Base-by-base conservation (phyloP, 2,113 vertebrate species). In the Ceratotherium simum region DNA sequence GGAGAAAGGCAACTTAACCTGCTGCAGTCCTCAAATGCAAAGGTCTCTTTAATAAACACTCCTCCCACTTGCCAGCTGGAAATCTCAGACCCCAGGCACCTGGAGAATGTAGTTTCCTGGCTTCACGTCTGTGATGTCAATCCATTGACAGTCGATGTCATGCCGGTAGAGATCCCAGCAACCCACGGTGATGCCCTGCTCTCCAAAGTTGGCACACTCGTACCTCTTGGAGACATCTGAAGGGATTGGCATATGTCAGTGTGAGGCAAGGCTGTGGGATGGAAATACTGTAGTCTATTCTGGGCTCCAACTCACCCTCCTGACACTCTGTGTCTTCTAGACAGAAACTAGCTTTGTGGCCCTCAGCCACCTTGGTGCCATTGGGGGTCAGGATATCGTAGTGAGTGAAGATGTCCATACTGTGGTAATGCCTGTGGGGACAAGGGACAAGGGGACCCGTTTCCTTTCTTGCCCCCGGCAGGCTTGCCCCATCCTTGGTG, bases 261-360 rank as follows among this genome's bases (percentile, higher is more conserved):
- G 0, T 3, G 64, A 96, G 90, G 87, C 54, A 33, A 33, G 83
- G 21, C 60, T 72, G 46, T n/a, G 86, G 20, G 39, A 8, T 12
- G 67, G 72, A 42, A 73, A 13, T 33, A 60, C 2, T 5, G 17
- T 18, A 21, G 46, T 51, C 94, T 54, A 46, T 69, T 86, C 42
- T 5, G 39, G 64, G 58, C 69, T 84, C 60, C 95, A 48, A 0
- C 99, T 98, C 98, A 99, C 99, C 99, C 93, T 99, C 99, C 14
- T 99, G 98, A 48, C 99, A 99, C 29, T 99, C 99, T 0, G 99
- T 99, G 98, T 99, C 99, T 98, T 99, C 99, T 31, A 99, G 99
- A 97, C 99, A 99, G 99, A 99, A 99, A 96, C 99, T 99, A 97
- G 99, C 99, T 97, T 99, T 99, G 99, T 99, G 99, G 83, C 99